phyloP scores from a whole-genome alignment of 2,113 vertebrate genomes.

The Nannospalax galili region DNA sequence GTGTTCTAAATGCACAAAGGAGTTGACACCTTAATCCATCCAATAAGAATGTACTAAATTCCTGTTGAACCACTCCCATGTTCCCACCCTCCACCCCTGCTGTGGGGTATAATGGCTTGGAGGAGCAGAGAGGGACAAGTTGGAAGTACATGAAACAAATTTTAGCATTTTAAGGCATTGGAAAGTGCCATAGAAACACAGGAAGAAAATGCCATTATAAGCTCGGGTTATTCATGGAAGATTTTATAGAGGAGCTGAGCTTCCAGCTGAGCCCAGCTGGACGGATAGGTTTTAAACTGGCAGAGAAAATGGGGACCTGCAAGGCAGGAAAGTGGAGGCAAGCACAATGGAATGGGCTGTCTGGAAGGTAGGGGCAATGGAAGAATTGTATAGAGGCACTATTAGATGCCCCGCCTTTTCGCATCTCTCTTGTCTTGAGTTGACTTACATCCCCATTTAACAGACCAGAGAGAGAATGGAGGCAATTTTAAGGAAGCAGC shows the following conservation, averaged over 20 bases:
- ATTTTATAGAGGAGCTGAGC: slow-evolving; percentile 47
- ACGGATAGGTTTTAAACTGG: slow-evolving; percentile 48
- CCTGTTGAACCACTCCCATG: background rate
- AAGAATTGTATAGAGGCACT: background rate
- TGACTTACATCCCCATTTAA: background rate
- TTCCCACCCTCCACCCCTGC: background rate
- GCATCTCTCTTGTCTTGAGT: background rate
- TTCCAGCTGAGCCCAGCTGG: slow-evolving; percentile 67
- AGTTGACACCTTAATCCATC: background rate
- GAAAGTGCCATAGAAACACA: slow-evolving; percentile 49
- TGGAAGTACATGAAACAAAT: slow-evolving; percentile 42
- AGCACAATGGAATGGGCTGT: slow-evolving; percentile 8
- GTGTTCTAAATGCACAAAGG: background rate
- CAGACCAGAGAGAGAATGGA: background rate
- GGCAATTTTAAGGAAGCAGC: background rate
- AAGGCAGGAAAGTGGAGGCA: slow-evolving; percentile 10
- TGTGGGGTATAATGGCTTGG: slow-evolving; percentile 4
- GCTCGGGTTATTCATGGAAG: slow-evolving; percentile 60
- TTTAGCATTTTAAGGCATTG: slow-evolving; percentile 58
- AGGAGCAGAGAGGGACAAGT: slow-evolving; percentile 6
- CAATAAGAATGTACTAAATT: background rate
- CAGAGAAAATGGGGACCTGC: slow-evolving; percentile 30
- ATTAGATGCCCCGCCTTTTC: background rate
- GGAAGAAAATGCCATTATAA: slow-evolving; percentile 35
- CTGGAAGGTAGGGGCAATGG: background rate